Percentiles rank a stretch among this genome's conserved stretches.
Evolutionary conservation across 2,888 invertebrate genomes (phyloP).

Genomic region (Deroplatys truncata): DNA sequence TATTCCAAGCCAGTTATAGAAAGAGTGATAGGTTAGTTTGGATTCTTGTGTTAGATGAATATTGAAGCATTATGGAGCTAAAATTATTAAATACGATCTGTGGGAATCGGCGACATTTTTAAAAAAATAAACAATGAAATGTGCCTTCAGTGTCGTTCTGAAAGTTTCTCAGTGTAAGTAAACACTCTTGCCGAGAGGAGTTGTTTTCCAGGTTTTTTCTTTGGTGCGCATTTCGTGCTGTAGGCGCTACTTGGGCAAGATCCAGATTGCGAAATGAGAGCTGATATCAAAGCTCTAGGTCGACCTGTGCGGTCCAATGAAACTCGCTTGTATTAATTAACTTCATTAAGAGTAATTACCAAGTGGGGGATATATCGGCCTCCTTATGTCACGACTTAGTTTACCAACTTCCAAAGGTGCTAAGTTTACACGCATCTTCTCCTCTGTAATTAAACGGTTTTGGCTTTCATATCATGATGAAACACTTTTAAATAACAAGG

Average conservation of each 20-base stretch:
- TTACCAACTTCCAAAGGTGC: not conserved
- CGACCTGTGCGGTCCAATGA: not conserved
- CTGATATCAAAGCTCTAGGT: not conserved
- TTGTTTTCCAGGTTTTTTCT: no score
- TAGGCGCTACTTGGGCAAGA: not conserved
- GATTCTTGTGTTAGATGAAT: no score
- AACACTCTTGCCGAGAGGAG: no score
- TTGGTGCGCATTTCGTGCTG: no score
- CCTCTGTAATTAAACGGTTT: not conserved
- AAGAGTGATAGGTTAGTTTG: no score
- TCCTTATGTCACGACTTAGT: not conserved
- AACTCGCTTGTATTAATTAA: not conserved
- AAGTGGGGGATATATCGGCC: not conserved
- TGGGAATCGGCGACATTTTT: no score
- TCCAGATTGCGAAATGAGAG: not conserved
- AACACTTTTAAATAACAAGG: not conserved
- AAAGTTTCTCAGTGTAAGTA: no score
- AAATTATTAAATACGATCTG: no score
- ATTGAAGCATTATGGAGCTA: no score
- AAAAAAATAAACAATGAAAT: no score
- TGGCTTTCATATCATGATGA: not conserved
- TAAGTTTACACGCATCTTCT: not conserved
- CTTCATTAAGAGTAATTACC: constrained; percentile 5
- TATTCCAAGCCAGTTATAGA: no score
- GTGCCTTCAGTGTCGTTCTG: no score